phyloP scores from a whole-genome alignment of 2,797 vertebrate genomes.

The Smutsia gigantea region DNA sequence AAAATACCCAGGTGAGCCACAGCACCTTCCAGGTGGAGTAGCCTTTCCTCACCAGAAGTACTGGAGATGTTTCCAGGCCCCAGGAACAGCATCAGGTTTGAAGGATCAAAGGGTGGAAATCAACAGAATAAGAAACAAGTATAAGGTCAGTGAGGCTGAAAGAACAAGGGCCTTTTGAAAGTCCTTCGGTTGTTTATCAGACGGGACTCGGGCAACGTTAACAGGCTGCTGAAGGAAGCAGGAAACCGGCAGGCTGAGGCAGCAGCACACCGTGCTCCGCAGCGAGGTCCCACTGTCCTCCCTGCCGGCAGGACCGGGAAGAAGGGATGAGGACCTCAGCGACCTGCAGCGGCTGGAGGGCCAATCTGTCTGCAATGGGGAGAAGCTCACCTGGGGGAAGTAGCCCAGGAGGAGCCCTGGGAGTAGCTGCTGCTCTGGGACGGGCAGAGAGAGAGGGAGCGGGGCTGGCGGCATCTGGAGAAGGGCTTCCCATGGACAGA shows the following conservation, averaged over 20 bases:
- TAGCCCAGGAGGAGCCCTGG: not conserved
- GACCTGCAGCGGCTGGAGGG: not conserved
- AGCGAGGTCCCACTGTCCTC: not conserved
- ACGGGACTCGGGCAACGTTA: not conserved
- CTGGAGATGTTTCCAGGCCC: not conserved
- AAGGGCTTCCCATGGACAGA: not conserved
- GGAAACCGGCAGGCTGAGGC: not conserved
- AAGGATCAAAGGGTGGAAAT: not conserved
- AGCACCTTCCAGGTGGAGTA: not conserved
- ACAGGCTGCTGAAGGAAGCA: not conserved
- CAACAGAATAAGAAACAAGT: not conserved
- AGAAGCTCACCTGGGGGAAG: accelerated
- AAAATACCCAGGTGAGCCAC: not conserved
- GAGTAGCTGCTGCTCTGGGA: not conserved
- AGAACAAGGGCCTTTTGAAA: not conserved
- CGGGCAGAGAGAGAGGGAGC: no score
- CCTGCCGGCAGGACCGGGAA: not conserved
- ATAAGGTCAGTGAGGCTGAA: not conserved
- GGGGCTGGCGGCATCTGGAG: not conserved
- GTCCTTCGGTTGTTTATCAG: not conserved
- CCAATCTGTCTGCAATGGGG: not conserved
- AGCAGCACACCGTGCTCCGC: not conserved
- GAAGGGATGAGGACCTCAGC: not conserved
- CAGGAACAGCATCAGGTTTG: not conserved
- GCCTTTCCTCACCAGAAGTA: not conserved